Percentiles rank a stretch among this genome's conserved stretches.
phyloP scores from a whole-genome alignment of 2,797 vertebrate genomes.

The Chrosomus eos region DNA sequence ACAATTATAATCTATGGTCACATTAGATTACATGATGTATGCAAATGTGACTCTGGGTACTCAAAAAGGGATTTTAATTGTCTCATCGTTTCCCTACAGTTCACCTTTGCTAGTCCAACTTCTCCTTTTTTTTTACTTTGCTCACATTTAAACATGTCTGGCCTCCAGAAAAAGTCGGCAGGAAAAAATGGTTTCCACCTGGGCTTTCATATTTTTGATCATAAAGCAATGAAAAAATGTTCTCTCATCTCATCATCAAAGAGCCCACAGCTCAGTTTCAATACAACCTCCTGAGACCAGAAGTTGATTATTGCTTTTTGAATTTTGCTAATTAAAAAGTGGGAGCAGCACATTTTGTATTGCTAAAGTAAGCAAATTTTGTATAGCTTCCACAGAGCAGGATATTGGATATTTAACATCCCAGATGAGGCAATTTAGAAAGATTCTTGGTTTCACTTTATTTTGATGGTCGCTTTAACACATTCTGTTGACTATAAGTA shows the following conservation, averaged over 20 bases:
- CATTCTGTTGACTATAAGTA: no score
- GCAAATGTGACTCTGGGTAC: background rate
- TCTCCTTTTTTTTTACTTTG: slow-evolving; percentile 16
- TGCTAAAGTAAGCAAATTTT: slow-evolving; percentile 15
- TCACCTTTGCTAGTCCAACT: background rate
- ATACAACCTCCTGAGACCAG: slow-evolving; percentile 34
- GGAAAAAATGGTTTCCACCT: slow-evolving; percentile 26
- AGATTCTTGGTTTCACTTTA: background rate
- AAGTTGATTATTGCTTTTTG: slow-evolving; percentile 51
- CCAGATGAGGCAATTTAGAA: background rate
- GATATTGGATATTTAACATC: background rate
- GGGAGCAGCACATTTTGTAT: slow-evolving; percentile 17
- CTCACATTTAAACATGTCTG: slow-evolving; percentile 14
- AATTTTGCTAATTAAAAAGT: slow-evolving; percentile 48
- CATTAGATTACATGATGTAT: slow-evolving; percentile 5
- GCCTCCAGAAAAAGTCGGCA: background rate
- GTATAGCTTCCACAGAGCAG: slow-evolving; percentile 1
- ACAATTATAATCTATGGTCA: slow-evolving; percentile 24
- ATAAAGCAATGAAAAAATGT: slow-evolving; percentile 53
- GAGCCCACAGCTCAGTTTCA: slow-evolving; percentile 38
- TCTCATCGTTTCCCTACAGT: background rate
- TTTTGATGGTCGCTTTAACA: no score
- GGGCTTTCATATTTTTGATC: slow-evolving; percentile 34
- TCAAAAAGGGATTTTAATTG: background rate
- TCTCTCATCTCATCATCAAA: slow-evolving; percentile 53